Evolutionary conservation across 2,113 vertebrate species (phyloP), one percentile per base, ranked within the genome.

Genomic region (Hyperopisus bebe): DNA sequence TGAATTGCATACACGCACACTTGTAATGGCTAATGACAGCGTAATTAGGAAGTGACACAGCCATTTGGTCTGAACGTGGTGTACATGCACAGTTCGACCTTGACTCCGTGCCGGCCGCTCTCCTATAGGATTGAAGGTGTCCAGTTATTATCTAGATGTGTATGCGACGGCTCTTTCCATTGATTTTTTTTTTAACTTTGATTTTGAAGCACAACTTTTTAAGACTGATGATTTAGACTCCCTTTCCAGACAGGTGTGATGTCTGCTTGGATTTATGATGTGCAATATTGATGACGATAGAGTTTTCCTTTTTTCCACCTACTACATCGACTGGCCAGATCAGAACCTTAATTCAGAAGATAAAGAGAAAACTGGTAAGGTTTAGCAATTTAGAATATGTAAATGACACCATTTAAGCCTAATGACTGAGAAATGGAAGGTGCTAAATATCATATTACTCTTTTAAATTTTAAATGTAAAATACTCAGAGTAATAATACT

Each of bases 1-100:
- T n/a, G 91, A 92, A 91, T 91, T 91, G 92, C 35, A 80, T 42
- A 93, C 84, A 94, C 90, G 90, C 91, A 70, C 90, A 93, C 93
- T 93, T 89, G 92, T 95, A 95, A 95, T 88, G 94, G 92, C 92
- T 92, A 92, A 91, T 94, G 94, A 95, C 93, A 94, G 93, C 91
- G 58, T 94, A 96, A 96, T 96, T 96, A 95, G 93, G 92, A 93
- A 92, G 82, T 92, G 92, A 93, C 92, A 94, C 90, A 91, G 88
- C 90, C 86, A 94, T 94, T 95, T 96, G 91, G 93, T 90, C 19
- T 89, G 83, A 93, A 92, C 92, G 93, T 92, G 93, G 84, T 87
- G 90, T 91, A 92, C 93, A 93, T 92, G 90, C 88, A 91, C 70
- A 77, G 87, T 50, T 27, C 88, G 87, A 91, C 91, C 89, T 42